phyloP scores from a whole-genome alignment of 2,113 vertebrate species.

The Cyanoderma ruficeps region DNA sequence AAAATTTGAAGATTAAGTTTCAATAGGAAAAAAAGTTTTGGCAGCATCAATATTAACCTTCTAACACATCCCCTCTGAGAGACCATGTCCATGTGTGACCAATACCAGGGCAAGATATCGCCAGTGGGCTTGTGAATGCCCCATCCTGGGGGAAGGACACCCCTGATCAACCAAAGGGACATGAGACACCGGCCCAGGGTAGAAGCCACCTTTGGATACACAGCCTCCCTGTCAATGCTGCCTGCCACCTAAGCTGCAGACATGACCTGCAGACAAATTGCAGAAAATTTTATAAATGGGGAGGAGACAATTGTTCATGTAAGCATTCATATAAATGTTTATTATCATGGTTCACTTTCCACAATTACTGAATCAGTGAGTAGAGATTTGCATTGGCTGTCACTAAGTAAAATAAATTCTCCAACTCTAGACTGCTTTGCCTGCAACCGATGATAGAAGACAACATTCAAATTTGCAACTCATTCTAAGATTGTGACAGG shows the following conservation, averaged over 20 bases:
- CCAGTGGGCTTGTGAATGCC: not conserved
- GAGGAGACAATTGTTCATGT: not conserved
- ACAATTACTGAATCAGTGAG: not conserved
- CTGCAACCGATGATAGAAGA: not conserved
- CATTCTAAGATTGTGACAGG: not conserved
- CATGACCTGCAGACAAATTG: not conserved
- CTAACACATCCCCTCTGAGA: not conserved
- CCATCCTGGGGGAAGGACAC: not conserved
- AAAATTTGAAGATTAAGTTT: not conserved
- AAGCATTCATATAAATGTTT: not conserved
- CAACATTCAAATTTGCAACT: not conserved
- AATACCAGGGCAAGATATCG: not conserved
- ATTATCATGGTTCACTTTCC: not conserved
- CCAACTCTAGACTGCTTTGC: not conserved
- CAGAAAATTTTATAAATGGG: not conserved
- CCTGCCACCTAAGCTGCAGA: not conserved
- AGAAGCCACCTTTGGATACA: not conserved
- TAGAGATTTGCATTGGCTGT: not conserved
- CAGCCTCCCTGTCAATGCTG: not conserved
- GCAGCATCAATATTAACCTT: not conserved
- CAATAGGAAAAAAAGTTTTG: not conserved
- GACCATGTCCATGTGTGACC: not conserved
- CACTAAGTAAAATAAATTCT: not conserved
- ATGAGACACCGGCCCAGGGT: accelerated
- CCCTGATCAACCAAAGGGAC: not conserved